These are phyloP conservation scores for Psilanteris sp. DNA, from an alignment of 1,140 invertebrate species.

Conservation along the genomic window DNA sequence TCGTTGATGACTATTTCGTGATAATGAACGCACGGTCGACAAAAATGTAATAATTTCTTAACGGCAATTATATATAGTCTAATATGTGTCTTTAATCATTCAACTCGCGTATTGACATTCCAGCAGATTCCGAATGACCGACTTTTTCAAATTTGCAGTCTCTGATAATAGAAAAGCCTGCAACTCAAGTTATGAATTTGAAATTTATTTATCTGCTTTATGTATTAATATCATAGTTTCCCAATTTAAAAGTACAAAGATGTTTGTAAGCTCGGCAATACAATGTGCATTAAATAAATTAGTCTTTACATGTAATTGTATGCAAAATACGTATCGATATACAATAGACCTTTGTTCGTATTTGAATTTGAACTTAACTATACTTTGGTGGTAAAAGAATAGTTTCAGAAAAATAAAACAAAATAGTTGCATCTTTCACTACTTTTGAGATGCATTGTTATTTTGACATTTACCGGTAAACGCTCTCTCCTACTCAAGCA, in stretches of 20 bases:
- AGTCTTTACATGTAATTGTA: no score
- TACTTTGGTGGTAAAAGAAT: neutral
- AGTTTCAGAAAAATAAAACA: slow-evolving; percentile 29
- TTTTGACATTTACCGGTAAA: slow-evolving; percentile 61
- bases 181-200: neutral
- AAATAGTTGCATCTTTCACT: slow-evolving; percentile 14
- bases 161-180: neutral
- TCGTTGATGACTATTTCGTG: slow-evolving; percentile 52
- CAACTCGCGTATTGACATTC: slow-evolving; percentile 1
- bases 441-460: slow-evolving; percentile 49
- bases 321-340: no score
- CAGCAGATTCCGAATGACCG: slow-evolving; percentile 13
- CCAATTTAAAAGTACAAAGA: no score
- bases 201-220: no score
- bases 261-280: no score
- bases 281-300: no score
- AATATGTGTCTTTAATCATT: slow-evolving; percentile 18
- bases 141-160: slow-evolving; percentile 13
- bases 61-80: slow-evolving; percentile 34
- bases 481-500: slow-evolving; percentile 53
- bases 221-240: no score
- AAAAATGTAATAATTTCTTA: slow-evolving; percentile 47
- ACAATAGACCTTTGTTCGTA: no score
- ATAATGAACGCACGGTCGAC: slow-evolving; percentile 46
- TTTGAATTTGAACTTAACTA: slow-evolving; percentile 3